Evolutionary conservation across 2,888 invertebrate genomes (phyloP), one percentile per base, ranked within the genome.

Genomic region (Anagyrus pseudococci): DNA sequence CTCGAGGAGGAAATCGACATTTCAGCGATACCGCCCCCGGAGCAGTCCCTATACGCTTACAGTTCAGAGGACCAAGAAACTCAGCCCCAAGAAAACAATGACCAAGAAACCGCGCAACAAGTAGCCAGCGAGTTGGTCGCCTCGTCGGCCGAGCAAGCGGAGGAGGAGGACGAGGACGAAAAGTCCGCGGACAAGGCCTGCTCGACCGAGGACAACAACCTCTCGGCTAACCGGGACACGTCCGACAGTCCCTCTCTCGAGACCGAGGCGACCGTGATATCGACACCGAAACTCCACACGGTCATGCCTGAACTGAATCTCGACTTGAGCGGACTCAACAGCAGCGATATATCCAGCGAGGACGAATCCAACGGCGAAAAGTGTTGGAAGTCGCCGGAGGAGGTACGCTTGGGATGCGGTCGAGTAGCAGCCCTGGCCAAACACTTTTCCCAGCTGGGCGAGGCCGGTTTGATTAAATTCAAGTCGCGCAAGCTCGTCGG

Each of bases 331-430:
- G 78, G 77, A 2, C 53, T 81, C 26, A 67, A 65, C 43, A 65
- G 62, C 29, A 60, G 62, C 57, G 62, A 65, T n/a, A 75, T 77
- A 4, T 69, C 70, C 2, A 72, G 73, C 13, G 75, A 71, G 46
- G 72, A 76, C n/a, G 69, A 74, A 26, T 68, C 68, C 4, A 70
- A 68, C 22, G 72, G 72, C 15, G 80, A 79, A 20, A 88, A 87
- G 69, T 88, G 86, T 20, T 89, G 89, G 89, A 87, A 86, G 71
- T 89, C 89, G 0, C 89, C 89, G 0, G 88, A 89, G 70, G 88
- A 89, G 70, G 87, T 87, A 55, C 81, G 89, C 60, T 85, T 89
- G 20, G 88, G 89, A 0, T 85, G 85, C 62, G 90, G 90, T 1
- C 86, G 88, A 77, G 91, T 91, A 0, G 89, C 88, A 62, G 89